Evolutionary conservation across 2,888 invertebrate genomes (phyloP), one percentile per base, ranked within the genome.

Genomic region (Cremastinae sp.): DNA sequence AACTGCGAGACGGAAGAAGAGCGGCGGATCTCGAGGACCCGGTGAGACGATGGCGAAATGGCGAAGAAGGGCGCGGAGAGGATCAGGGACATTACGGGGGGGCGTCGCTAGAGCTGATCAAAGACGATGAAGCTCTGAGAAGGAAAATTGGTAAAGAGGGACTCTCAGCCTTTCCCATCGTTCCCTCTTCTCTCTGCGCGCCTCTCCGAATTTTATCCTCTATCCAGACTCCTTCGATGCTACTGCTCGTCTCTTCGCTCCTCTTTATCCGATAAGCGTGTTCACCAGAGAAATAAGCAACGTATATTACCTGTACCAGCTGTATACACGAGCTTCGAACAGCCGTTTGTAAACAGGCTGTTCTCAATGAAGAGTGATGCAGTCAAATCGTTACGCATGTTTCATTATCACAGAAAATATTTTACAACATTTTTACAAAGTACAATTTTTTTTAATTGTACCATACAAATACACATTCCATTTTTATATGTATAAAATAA

Each of bases 81-180:
- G 75, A 68, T 69, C 65, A 74, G 70, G 69, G 83, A 86, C 85
- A 84, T 87, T 87, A 87, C 81, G 83, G 85, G 85, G 84, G 84
- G n/a, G n/a, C 85, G 86, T 85, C 82, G 86, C 82, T 81, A 85
- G 84, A 85, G 84, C 88, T 88, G 88, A 88, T 88, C 88, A 88
- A 88, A 88, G 87, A 87, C 87, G 87, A 87, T 86, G 86, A 83
- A 84, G 86, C 87, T 88, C 87, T 85, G 87, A 87, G 85, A 82
- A 88, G 84, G 88, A 88, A 88, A 88, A 88, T 88, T 88, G 88
- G 86, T 86, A 87, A 87, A 87, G 87, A 88, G 87, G 85, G 83
- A 84, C 81, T 84, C 80, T 41, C 69, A n/a, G n/a, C 59, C 68
- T 38, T 43, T 43, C 12, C 18, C 41, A 80, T 64, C 53, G 64